Percentiles rank a stretch among this genome's conserved stretches.
These are phyloP conservation scores for Eilema griseolum DNA, from an alignment of 2,888 invertebrate genomes.

Conservation along the genomic window DNA sequence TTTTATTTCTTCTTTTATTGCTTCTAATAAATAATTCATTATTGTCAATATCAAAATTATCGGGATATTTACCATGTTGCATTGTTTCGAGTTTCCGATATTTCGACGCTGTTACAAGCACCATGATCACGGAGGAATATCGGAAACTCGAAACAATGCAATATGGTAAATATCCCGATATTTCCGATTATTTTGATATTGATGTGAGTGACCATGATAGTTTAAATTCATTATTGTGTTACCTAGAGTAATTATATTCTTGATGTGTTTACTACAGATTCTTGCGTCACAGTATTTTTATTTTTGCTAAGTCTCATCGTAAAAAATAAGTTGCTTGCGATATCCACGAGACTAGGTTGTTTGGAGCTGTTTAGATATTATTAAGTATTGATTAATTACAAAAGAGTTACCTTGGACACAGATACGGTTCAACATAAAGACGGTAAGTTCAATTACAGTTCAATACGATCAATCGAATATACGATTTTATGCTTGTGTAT, in stretches of 20 bases:
- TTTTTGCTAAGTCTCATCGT: not conserved
- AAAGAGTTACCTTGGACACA: constrained; percentile 7
- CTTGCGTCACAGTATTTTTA: not conserved
- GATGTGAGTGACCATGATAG: no score
- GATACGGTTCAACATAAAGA: constrained; percentile 11
- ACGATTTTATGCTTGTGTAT: not conserved
- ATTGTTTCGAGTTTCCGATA: no score
- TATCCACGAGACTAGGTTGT: not conserved
- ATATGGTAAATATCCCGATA: no score
- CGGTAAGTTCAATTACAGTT: not conserved
- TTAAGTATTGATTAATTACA: not conserved
- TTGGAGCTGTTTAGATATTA: not conserved
- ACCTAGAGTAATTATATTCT: not conserved
- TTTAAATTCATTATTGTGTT: not conserved
- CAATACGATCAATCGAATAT: constrained; percentile 10
- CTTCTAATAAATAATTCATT: not conserved
- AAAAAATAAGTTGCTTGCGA: constrained; percentile 4
- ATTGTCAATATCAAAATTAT: no score
- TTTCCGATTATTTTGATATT: no score
- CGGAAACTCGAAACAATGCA: no score
- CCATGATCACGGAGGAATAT: no score
- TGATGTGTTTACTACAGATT: not conserved
- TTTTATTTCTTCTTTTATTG: no score
- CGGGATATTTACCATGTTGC: no score
- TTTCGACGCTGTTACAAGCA: no score